These are phyloP conservation scores for Paedocypris micromegethes DNA, from an alignment of 2,797 vertebrate genomes.

Conservation along the genomic window DNA sequence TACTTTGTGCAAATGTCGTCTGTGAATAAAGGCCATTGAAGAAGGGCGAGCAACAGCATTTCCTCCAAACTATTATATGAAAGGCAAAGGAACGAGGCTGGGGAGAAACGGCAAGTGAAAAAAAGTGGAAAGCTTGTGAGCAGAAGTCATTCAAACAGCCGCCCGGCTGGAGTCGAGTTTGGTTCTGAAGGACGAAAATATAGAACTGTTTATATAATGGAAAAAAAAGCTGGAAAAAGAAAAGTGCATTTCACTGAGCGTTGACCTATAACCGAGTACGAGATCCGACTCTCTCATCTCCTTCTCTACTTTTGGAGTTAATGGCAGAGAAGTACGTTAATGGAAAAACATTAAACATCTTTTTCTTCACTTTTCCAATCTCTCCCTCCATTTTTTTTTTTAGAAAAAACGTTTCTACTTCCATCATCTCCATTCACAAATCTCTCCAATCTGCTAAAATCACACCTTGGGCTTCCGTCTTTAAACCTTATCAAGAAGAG, in stretches of 20 bases:
- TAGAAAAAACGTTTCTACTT: slow-evolving; percentile 18
- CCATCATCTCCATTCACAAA: slow-evolving; percentile 17
- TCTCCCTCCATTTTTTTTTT: slow-evolving; percentile 19
- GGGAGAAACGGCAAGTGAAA: too few species aligned
- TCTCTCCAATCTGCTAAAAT: slow-evolving; percentile 33
- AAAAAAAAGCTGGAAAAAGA: slow-evolving; percentile 18
- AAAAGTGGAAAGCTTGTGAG: slow-evolving; percentile 2
- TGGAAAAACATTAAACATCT: slow-evolving; percentile 40
- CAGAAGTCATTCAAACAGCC: slow-evolving; percentile 64
- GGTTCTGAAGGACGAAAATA: slow-evolving; percentile 39
- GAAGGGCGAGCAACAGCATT: slow-evolving; percentile 5
- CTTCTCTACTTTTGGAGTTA: slow-evolving; percentile 33
- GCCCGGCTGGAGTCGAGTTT: slow-evolving; percentile 69
- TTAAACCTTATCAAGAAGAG: slow-evolving; percentile 78
- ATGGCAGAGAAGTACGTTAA: slow-evolving; percentile 41
- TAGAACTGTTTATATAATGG: slow-evolving; percentile 38
- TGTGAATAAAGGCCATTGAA: slow-evolving; percentile 20
- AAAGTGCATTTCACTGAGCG: slow-evolving; percentile 42
- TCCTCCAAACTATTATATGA: slow-evolving; percentile 17
- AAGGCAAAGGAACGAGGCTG: slow-evolving; percentile 2
- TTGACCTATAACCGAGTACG: slow-evolving; percentile 16
- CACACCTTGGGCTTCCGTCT: slow-evolving; percentile 36
- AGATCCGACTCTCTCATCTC: slow-evolving; percentile 36
- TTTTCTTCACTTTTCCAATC: slow-evolving; percentile 25
- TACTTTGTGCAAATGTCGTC: slow-evolving; percentile 28